Base-by-base conservation (phyloP, 2,113 vertebrate genomes). In the Scolopax mira region DNA sequence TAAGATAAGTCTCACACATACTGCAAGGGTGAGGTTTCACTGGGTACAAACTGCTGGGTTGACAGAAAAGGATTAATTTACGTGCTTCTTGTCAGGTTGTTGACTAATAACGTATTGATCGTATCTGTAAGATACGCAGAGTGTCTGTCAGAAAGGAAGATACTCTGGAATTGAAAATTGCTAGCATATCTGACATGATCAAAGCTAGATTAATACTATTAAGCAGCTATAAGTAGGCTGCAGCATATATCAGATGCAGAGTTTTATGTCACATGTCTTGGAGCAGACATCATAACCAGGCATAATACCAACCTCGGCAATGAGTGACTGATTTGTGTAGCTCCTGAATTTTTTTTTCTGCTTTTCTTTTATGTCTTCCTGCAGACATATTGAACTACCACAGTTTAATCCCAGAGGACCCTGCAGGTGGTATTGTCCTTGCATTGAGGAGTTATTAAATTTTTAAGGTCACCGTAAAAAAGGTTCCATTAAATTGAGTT, bases 61-160 rank as follows among this genome's bases (percentile, higher is more conserved):
- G 98, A 99, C 98, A 98, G 98, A 98, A 98, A 98, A 87, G 97
- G 98, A 99, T 99, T 98, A 99, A 99, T 99, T 98, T 98, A 98
- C 96, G 97, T 98, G 97, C 97, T 97, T 97, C 95, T 85, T 51
- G 73, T 98, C 98, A 98, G 97, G 95, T 97, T 98, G 99, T 98
- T 99, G 98, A 98, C 98, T 99, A 99, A 99, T 99, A 99, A 99
- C 91, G 70, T 99, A 99, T 99, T 96, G 99, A 99, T 99, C 78
- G 79, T 84, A 91, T 98, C 97, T 97, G 83, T 97, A 98, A 98
- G 98, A 98, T 99, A 99, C 98, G 98, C 98, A 99, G 98, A 98
- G 97, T 95, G 96, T 97, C 97, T 98, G 98, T 98, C 98, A 98
- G 97, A 89, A 90, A 95, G 85, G 97, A 93, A 98, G 93, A 89